These are phyloP conservation scores for Malacoraja senta DNA, from an alignment of 2,797 vertebrate species.

Conservation along the genomic window DNA sequence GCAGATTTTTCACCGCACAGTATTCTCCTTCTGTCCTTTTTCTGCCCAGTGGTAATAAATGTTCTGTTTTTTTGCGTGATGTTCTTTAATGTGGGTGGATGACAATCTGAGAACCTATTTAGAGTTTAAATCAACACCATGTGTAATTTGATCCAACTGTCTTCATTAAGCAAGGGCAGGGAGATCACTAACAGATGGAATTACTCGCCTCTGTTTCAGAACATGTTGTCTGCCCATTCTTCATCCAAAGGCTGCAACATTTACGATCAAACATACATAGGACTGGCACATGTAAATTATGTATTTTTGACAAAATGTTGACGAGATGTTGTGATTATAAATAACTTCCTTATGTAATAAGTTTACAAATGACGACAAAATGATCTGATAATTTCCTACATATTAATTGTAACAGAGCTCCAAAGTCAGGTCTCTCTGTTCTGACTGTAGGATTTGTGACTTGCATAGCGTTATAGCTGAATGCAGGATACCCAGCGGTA, in stretches of 20 bases:
- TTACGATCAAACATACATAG: background rate
- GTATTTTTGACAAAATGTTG: background rate
- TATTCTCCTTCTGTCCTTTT: background rate
- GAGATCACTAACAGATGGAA: background rate
- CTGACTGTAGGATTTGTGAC: no score
- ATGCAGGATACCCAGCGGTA: no score
- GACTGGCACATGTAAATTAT: no score
- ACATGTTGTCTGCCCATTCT: background rate
- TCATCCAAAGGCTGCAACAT: background rate
- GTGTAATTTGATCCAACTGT: background rate
- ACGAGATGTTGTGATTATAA: background rate
- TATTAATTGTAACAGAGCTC: background rate
- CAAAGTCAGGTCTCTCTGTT: no score
- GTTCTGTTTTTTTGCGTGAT: background rate
- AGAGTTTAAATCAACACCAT: slow-evolving; percentile 19
- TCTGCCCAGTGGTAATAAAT: background rate
- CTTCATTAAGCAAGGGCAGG: background rate
- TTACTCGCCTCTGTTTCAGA: background rate
- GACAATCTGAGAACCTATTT: background rate
- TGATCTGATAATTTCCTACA: background rate
- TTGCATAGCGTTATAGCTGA: no score
- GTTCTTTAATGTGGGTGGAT: background rate
- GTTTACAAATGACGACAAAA: background rate
- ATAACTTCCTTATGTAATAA: background rate
- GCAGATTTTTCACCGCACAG: background rate